Percentiles rank a stretch among this genome's conserved stretches.
Conservation (phyloP, 2,888 invertebrate genomes). For the Tetramorium bicarinatum region DNA sequence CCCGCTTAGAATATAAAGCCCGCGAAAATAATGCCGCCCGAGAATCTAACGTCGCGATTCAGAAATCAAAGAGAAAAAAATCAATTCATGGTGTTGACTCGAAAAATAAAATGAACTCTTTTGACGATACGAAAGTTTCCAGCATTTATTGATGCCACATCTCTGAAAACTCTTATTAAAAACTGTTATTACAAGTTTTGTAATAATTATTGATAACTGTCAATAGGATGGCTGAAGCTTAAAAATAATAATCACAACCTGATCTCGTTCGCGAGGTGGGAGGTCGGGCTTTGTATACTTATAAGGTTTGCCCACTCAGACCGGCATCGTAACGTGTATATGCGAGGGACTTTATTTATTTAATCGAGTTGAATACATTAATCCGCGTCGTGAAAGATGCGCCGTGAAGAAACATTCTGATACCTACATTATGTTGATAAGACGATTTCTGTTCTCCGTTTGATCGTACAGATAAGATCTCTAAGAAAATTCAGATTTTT, state of each 20-base stretch:
- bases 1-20: slow-evolving; percentile 61
- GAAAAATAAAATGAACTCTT: not conserved
- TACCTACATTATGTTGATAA: slow-evolving; percentile 58
- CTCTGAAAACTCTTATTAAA: not conserved
- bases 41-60: slow-evolving; percentile 47
- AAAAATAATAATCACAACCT: slow-evolving; percentile 73
- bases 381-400: slow-evolving; percentile 77
- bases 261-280: slow-evolving; percentile 75
- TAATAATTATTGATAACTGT: slow-evolving; percentile 1
- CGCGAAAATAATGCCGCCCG: slow-evolving; percentile 66
- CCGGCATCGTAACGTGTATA: slow-evolving; percentile 66
- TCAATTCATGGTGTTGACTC: not conserved
- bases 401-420: slow-evolving; percentile 60
- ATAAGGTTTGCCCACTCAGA: slow-evolving; percentile 57
- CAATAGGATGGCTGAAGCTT: not conserved
- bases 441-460: slow-evolving; percentile 57
- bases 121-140: not conserved
- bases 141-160: not conserved
- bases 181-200: not conserved
- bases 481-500: not conserved
- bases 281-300: slow-evolving; percentile 73
- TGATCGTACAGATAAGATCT: not conserved
- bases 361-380: slow-evolving; percentile 83
- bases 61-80: slow-evolving; percentile 8
- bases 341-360: slow-evolving; percentile 79